These are phyloP conservation scores for Ichneumoninae sp. DNA, from an alignment of 2,888 invertebrate species.

Conservation along the genomic window DNA sequence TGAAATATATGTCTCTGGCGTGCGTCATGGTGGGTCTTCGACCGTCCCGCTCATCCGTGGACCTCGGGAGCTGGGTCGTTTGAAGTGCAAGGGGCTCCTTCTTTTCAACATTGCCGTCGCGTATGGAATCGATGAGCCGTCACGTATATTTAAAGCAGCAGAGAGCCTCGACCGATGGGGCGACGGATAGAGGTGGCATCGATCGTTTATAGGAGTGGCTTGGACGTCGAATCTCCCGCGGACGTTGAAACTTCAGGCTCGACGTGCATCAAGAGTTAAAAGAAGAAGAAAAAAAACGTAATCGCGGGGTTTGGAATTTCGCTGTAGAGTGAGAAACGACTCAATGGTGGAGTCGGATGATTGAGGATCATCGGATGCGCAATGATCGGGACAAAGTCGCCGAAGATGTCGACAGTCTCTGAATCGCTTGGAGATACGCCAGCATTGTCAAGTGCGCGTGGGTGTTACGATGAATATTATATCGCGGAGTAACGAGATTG, in stretches of 20 bases:
- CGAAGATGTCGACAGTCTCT: not conserved
- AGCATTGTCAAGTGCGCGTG: slow-evolving; percentile 19
- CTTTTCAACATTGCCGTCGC: slow-evolving; percentile 28
- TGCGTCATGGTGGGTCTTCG: slow-evolving; percentile 28
- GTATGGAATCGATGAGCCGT: slow-evolving; percentile 51
- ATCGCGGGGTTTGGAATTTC: not conserved
- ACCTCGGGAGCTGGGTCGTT: slow-evolving; percentile 23
- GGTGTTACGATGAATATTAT: slow-evolving; percentile 1
- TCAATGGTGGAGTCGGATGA: not conserved
- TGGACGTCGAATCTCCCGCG: slow-evolving; percentile 12
- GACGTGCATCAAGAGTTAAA: slow-evolving; percentile 24
- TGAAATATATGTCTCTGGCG: not conserved
- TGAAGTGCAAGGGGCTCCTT: slow-evolving; percentile 44
- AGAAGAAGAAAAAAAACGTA: slow-evolving; percentile 11
- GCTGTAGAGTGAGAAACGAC: not conserved
- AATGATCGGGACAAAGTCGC: slow-evolving; percentile 21
- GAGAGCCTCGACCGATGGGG: slow-evolving; percentile 27
- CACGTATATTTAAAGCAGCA: slow-evolving; percentile 58
- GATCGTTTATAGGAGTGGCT: slow-evolving; percentile 52
- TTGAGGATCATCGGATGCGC: not conserved
- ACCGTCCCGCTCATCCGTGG: slow-evolving; percentile 4
- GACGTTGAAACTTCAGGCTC: slow-evolving; percentile 11
- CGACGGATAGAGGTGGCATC: slow-evolving; percentile 48
- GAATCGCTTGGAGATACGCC: slow-evolving; percentile 10
- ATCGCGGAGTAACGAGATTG: not conserved